Evolutionary conservation across 2,113 vertebrate genomes (phyloP).

Genomic region (Petrocephalus microphthalmus): DNA sequence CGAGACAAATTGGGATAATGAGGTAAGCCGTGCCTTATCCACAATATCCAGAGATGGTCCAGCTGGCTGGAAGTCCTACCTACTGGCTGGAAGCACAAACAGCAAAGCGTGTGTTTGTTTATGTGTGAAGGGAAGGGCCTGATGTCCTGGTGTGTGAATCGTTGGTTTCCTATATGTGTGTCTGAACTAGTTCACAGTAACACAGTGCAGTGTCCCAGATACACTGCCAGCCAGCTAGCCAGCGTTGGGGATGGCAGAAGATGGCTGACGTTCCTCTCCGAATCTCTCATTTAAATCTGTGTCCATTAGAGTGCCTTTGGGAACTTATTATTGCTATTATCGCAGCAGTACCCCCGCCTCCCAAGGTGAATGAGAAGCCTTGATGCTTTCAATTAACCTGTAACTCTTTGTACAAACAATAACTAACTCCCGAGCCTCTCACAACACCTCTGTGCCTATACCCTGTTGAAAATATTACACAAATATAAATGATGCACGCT

Average conservation of each 20-base stretch:
- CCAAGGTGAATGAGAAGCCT: not conserved
- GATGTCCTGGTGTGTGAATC: not conserved
- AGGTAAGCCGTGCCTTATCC: constrained; percentile 63
- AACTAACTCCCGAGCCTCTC: not conserved
- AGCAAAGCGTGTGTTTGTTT: not conserved
- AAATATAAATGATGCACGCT: not conserved
- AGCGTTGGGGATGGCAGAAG: not conserved
- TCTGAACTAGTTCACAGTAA: not conserved
- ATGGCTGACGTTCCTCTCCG: not conserved
- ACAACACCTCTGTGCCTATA: not conserved
- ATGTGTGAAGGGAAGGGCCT: not conserved
- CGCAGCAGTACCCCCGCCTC: not conserved
- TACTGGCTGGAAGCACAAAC: not conserved
- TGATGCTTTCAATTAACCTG: not conserved
- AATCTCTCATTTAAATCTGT: not conserved
- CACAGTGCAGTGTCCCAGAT: not conserved
- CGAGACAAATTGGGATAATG: constrained; percentile 71
- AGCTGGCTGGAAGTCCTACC: constrained; percentile 39
- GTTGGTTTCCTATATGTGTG: not conserved
- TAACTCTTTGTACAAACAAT: not conserved
- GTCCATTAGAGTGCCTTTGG: not conserved
- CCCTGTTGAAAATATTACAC: not conserved
- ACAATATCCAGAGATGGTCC: constrained; percentile 47
- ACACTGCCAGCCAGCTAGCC: not conserved
- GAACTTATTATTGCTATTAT: not conserved